Conservation (phyloP, 2,113 vertebrate species). For the Syrmaticus mikado region DNA sequence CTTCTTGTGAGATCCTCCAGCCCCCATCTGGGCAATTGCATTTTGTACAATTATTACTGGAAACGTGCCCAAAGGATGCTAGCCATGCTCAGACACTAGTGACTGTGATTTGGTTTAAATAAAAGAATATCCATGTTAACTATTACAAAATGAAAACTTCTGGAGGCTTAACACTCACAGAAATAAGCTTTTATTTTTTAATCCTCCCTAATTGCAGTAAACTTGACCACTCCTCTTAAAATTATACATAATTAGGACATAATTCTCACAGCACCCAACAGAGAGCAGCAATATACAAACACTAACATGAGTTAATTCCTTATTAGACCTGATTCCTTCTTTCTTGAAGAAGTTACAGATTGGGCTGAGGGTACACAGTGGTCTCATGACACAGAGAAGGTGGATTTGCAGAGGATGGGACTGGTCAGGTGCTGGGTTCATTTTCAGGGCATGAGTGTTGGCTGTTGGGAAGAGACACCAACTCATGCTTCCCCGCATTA, state of each 20-base stretch:
- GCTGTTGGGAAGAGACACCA: background rate
- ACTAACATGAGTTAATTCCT: background rate
- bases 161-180: background rate
- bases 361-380: background rate
- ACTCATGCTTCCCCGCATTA: background rate
- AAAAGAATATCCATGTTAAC: background rate
- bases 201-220: background rate
- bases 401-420: background rate
- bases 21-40: background rate
- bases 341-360: background rate
- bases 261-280: background rate
- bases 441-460: background rate
- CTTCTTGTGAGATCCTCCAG: background rate
- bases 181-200: background rate
- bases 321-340: background rate
- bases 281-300: background rate
- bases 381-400: background rate
- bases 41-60: background rate
- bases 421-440: background rate
- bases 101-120: background rate
- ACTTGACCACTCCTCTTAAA: background rate
- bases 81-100: background rate
- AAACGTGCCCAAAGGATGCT: background rate
- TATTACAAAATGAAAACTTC: background rate
- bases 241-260: background rate